Base-by-base conservation (phyloP, 2,888 invertebrate genomes). In the Amphipyra berbera region DNA sequence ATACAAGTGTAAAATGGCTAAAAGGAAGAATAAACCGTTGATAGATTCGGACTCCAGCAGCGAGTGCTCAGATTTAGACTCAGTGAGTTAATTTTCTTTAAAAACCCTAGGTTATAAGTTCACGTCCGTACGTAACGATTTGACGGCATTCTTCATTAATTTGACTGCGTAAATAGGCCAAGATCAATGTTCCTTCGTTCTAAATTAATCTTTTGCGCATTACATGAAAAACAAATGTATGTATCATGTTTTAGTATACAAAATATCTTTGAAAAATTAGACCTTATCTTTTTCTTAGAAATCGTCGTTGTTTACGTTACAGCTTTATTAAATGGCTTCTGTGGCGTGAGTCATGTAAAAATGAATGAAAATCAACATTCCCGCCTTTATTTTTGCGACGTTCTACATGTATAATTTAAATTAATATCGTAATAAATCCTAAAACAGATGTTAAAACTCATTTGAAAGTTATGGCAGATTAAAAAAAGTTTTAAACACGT, bases 11-110 rank as follows among this genome's bases (percentile, higher is more conserved):
- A 87, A 83, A 91, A 98, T 98, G 98, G 97, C 96, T 81, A 98
- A 98, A 95, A 96, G 98, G 78, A 97, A 98, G 91, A 97, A 97
- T 90, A 97, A 97, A 88, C 97, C 97, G 42, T 93, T 97, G 70
- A 97, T 98, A 79, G 98, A 98, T 88, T 97, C 97, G 21, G 97
- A 98, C 89, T 97, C 97, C 62, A 98, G 97, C 90, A 97, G 97
- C 89, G 97, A 96, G 81, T 97, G 96, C 76, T 97, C 97, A 55
- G 98, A 98, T 94, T 95, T 97, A 84, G 98, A 98, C 90, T 97
- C 97, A 82, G 98, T 98, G 95, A 97, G 97, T 95, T 69, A 77
- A 62, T 78, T 81, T 78, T 77, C 54, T 70, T 59, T 71, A 71
- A 84, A 82, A 81, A 79, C 69, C 69, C 57, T 77, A 84, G 84